phyloP scores from a whole-genome alignment of 2,888 invertebrate species.

The Heliconius ethilla region DNA sequence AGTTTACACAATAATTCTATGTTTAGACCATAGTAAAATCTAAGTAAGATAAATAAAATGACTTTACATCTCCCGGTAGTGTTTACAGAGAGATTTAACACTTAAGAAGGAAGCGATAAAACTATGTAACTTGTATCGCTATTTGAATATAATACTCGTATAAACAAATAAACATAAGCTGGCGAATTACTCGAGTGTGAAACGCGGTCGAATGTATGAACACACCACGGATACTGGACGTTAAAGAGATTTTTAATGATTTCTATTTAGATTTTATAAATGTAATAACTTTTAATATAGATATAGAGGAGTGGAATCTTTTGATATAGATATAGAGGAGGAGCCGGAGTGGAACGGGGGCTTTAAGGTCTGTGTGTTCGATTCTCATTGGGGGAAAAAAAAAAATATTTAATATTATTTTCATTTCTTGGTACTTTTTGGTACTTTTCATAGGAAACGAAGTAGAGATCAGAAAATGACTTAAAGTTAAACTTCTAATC shows the following conservation, averaged over 20 bases:
- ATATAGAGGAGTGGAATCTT: too few relatives aligned
- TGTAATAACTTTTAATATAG: too few relatives aligned
- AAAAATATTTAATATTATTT: too few relatives aligned
- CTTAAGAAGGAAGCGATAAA: conserved; percentile 28
- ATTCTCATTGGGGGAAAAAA: too few relatives aligned
- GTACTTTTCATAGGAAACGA: too few relatives aligned
- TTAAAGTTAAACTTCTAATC: too few relatives aligned
- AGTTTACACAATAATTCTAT: neutral
- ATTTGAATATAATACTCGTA: conserved; percentile 33
- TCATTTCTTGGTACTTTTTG: too few relatives aligned
- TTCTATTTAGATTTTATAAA: neutral
- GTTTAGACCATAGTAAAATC: neutral
- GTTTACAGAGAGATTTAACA: conserved; percentile 18
- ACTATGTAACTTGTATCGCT: conserved; percentile 2
- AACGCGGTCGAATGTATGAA: conserved; percentile 34
- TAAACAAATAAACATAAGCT: conserved; percentile 41
- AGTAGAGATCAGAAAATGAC: too few relatives aligned
- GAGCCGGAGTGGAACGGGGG: too few relatives aligned
- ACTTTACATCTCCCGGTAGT: conserved; percentile 24
- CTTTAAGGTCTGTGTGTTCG: too few relatives aligned
- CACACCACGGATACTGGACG: conserved; percentile 14
- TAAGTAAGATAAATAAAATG: conserved; percentile 11
- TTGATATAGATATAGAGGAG: too few relatives aligned
- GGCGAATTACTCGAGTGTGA: conserved; percentile 35
- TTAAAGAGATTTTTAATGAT: neutral